Evolutionary conservation across 2,113 vertebrate species (phyloP), one percentile per base, ranked within the genome.

Genomic region (Stegastes partitus): DNA sequence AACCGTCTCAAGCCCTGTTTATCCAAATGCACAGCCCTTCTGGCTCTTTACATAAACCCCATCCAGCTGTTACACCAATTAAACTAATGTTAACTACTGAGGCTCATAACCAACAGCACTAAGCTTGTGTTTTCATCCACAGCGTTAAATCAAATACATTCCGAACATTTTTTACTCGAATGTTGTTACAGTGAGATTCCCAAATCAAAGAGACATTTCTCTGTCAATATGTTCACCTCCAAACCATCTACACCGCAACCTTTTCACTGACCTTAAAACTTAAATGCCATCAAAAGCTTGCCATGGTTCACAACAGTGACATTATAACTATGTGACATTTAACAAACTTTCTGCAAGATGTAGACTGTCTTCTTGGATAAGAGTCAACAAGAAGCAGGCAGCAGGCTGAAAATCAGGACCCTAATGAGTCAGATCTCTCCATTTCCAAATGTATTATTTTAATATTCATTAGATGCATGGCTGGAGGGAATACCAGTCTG

Each of bases 281-380:
- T n/a, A 87, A 91, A 89, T 87, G 77, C 53, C 87, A 91, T 66
- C 31, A 64, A 81, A 68, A 77, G 37, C 74, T 62, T 59, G 63
- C 50, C 45, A 21, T 50, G 75, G 62, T 67, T 83, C 67, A 53
- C 23, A 71, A 76, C 61, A 28, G 83, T 59, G 83, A 86, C 72
- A 71, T 63, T 58, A 66, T 28, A 68, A 42, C 15, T 42, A 64
- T 31, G 49, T 86, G 90, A 87, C 91, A 90, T 92, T 89, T 87
- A 68, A 11, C 50, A 78, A 63, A 77, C 42, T 77, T 72, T 77
- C 70, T 78, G 28, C 54, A 59, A 86, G 68, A 87, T 61, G 55
- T 49, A 67, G 74, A 44, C 79, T 75, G 88, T 92, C 87, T 22
- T n/a, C 11, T 67, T 62, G 49, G 62, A 90, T 87, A 21, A 65